Percentiles rank a stretch among this genome's conserved stretches.
These are phyloP conservation scores for Peucedramus taeniatus DNA, from an alignment of 2,113 vertebrate species.

Conservation along the genomic window DNA sequence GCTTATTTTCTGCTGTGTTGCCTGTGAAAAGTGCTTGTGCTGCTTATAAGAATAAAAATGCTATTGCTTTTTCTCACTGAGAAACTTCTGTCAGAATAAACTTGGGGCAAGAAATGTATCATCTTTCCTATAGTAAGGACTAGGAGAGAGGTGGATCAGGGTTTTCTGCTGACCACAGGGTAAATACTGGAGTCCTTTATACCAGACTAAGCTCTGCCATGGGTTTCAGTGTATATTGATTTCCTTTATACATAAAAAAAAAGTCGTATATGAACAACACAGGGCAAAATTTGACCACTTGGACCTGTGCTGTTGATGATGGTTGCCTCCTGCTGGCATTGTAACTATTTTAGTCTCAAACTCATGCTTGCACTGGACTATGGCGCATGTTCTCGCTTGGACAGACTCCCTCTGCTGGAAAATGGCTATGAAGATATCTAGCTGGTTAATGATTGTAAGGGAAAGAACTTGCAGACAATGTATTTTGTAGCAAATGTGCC, in stretches of 20 bases:
- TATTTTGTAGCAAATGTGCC: not conserved
- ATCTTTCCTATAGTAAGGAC: not conserved
- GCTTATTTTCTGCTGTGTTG: not conserved
- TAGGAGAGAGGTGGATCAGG: not conserved
- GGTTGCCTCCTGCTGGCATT: not conserved
- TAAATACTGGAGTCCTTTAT: not conserved
- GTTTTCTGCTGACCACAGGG: fast-evolving
- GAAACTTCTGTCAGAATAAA: not conserved
- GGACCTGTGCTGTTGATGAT: not conserved
- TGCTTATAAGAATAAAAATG: not conserved
- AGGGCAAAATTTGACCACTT: not conserved
- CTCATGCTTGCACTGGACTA: fast-evolving
- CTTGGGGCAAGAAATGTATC: not conserved
- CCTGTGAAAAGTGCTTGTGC: not conserved
- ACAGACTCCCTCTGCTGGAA: conserved; percentile 40
- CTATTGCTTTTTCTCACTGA: not conserved
- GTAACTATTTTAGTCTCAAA: not conserved
- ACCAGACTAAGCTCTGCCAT: not conserved
- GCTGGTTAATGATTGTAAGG: fast-evolving
- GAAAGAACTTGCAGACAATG: not conserved
- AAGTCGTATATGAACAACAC: not conserved
- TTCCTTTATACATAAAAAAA: not conserved
- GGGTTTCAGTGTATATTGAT: not conserved
- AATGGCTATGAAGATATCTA: not conserved
- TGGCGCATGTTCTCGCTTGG: not conserved